These are phyloP conservation scores for Patella depressa DNA, from an alignment of 2,888 invertebrate genomes.

Conservation along the genomic window DNA sequence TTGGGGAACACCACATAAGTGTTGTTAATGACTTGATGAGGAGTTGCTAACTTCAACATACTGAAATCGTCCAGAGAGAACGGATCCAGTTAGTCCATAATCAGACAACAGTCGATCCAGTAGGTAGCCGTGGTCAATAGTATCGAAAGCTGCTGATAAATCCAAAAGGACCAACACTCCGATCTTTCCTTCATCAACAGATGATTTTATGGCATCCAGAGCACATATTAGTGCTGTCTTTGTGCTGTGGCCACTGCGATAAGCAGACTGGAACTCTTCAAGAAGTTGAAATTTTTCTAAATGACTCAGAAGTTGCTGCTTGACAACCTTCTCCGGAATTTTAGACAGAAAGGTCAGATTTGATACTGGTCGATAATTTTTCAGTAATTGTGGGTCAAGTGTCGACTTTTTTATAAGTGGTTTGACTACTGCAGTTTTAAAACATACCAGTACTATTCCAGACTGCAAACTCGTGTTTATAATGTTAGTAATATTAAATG, in stretches of 20 bases:
- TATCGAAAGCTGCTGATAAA: slow-evolving; percentile 36
- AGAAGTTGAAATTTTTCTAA: slow-evolving; percentile 12
- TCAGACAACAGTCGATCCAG: slow-evolving; percentile 20
- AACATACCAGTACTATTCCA: slow-evolving; percentile 4
- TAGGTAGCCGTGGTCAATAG: slow-evolving; percentile 32
- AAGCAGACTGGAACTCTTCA: slow-evolving; percentile 8
- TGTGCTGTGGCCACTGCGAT: slow-evolving; percentile 17
- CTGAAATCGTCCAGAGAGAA: slow-evolving; percentile 5
- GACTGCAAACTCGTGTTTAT: too few relatives aligned
- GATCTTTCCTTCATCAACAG: slow-evolving; percentile 29
- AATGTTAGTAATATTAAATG: too few relatives aligned
- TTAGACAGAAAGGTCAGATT: not conserved
- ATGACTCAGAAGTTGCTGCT: not conserved
- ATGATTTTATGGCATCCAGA: not conserved
- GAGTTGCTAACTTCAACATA: too few relatives aligned
- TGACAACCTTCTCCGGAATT: not conserved
- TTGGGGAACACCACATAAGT: too few relatives aligned
- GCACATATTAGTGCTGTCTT: not conserved
- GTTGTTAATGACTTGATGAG: too few relatives aligned
- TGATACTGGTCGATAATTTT: slow-evolving; percentile 20
- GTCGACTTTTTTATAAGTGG: slow-evolving; percentile 25
- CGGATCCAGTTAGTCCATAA: slow-evolving; percentile 25
- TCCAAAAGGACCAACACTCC: slow-evolving; percentile 32
- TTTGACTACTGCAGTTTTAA: slow-evolving; percentile 23
- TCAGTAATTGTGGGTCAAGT: slow-evolving; percentile 12